Base-by-base conservation (phyloP, 2,888 invertebrate genomes). In the Aradus depressus region DNA sequence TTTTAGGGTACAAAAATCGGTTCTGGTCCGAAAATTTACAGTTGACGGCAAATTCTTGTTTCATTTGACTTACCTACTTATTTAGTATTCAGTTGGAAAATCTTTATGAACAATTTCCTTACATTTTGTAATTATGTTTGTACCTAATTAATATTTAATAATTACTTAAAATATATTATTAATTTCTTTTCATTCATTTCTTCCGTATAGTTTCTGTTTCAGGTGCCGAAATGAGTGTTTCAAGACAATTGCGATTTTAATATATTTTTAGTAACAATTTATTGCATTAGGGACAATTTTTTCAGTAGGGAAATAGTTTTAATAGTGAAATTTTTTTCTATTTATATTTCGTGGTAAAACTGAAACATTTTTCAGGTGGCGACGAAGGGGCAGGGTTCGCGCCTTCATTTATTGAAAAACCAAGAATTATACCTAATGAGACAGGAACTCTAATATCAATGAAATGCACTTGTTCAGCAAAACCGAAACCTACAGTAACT, bases 361-460 rank as follows among this genome's bases (percentile, higher is more conserved):
- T 68, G 68, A 66, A 67, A 65, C 64, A 59, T 60, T 61, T 57
- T 55, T 39, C 55, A 90, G 89, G 88, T 79, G 85, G 88, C 69
- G 88, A 87, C 72, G 87, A 87, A 71, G 87, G 85, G 62, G 84
- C 83, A 66, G 92, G 91, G 67, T 89, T 88, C 73, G 89, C 93
- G 62, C 97, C 97, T 60, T 89, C 92, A 56, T 97, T 98, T 73
- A 81, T 93, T 67, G 95, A 95, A 74, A 97, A 97, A 76, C 98
- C 98, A 59, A 84, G 89, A 72, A 98, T 98, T 72, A 92, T 96
- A 75, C 97, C 97, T 67, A 93, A 95, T 73, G 92, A 92, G 70
- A 89, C 85, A 66, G 96, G 95, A 63, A 93, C 95, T 61, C 79
- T 95, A 64, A 93, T 97, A 64, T 86, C 91, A 57, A 92, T 97